Conservation (phyloP, 2,888 invertebrate genomes). For the Eupsilia transversa region DNA sequence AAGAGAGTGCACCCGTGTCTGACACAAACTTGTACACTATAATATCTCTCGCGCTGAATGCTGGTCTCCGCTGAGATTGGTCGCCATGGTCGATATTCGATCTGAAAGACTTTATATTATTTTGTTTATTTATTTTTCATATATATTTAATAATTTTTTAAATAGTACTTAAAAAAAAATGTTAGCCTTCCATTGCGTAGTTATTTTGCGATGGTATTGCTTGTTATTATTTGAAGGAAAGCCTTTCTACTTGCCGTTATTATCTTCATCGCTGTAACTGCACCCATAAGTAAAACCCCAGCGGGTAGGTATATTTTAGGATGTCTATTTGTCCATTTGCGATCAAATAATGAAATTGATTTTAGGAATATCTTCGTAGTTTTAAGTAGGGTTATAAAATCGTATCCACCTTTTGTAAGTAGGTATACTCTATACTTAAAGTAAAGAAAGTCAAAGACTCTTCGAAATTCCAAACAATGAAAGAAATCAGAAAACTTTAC, state of each 20-base stretch:
- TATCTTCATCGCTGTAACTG: background rate
- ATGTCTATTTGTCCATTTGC: background rate
- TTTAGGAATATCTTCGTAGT: too few relatives aligned
- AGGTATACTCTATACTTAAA: background rate
- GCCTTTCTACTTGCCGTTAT: background rate
- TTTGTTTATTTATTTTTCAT: too few relatives aligned
- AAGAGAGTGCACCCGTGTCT: too few relatives aligned
- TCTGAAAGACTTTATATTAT: too few relatives aligned
- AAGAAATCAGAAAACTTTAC: slow-evolving; percentile 61
- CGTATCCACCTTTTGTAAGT: slow-evolving; percentile 4
- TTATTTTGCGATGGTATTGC: background rate
- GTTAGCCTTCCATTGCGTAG: background rate
- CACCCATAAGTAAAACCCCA: too few relatives aligned
- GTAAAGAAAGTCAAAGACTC: slow-evolving; percentile 42
- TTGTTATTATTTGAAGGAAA: background rate
- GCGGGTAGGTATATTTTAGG: background rate
- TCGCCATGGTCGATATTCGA: too few relatives aligned
- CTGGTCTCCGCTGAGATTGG: too few relatives aligned
- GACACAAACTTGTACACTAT: too few relatives aligned
- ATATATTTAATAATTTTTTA: too few relatives aligned
- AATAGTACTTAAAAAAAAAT: too few relatives aligned
- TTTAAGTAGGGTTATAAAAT: too few relatives aligned
- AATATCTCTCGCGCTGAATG: too few relatives aligned
- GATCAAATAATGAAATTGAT: background rate
- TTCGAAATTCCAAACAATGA: slow-evolving; percentile 59